Conservation (phyloP, 2,797 vertebrate species). For the Meda fulgida region DNA sequence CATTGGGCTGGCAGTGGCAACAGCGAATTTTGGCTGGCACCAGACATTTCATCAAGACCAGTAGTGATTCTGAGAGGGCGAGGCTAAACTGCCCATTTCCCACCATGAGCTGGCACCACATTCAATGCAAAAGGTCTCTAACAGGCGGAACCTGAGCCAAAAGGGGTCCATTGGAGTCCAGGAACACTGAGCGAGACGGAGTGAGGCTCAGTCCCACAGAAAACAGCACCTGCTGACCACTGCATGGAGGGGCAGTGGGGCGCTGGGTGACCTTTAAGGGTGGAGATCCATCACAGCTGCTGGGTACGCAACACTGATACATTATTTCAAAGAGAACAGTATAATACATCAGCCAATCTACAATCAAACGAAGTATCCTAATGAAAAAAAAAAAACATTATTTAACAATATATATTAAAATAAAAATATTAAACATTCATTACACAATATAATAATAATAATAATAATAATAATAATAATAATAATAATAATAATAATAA, state of each 20-base stretch:
- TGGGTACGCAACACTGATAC: constrained; percentile 25
- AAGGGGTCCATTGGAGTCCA: constrained; percentile 49
- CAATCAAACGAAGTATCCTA: neutral
- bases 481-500: no score
- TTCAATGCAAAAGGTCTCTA: constrained; percentile 43
- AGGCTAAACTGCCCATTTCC: constrained; percentile 58
- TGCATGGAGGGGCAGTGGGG: constrained; percentile 26
- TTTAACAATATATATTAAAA: neutral
- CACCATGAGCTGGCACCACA: constrained; percentile 37
- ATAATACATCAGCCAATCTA: neutral
- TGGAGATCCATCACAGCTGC: constrained; percentile 52
- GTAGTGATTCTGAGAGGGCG: constrained; percentile 50
- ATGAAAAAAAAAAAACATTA: neutral
- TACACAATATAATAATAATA: neutral
- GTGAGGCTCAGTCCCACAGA: constrained; percentile 43
- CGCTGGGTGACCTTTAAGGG: constrained; percentile 50
- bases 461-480: no score
- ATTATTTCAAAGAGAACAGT: neutral
- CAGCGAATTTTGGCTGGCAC: constrained; percentile 54
- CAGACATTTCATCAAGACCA: constrained; percentile 54
- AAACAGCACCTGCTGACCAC: constrained; percentile 40
- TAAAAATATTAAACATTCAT: neutral
- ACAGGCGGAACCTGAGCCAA: constrained; percentile 45
- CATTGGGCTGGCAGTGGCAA: constrained; percentile 20
- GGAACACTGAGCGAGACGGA: constrained; percentile 16